Conservation (phyloP, 2,888 invertebrate species). For the Adelognathus sp. region DNA sequence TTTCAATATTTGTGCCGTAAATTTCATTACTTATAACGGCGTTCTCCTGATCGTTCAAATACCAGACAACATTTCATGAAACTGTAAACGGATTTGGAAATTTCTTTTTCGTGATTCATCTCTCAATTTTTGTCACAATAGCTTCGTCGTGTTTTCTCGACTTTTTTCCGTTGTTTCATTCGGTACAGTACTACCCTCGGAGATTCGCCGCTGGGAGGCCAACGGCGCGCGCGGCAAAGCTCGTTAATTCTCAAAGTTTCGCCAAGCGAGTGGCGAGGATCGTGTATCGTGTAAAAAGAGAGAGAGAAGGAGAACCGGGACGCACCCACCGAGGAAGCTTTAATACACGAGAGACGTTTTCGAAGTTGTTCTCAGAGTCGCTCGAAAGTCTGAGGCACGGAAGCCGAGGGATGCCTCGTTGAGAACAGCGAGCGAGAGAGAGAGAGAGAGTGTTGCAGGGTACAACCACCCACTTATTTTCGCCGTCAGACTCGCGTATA, state of each 20-base stretch:
- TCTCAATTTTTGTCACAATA: background rate
- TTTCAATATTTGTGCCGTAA: too few species aligned
- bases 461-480: constrained; percentile 52
- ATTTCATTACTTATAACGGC: too few species aligned
- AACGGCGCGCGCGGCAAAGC: constrained; percentile 12
- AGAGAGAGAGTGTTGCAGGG: constrained; percentile 37
- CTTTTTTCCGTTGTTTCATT: background rate
- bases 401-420: too few species aligned
- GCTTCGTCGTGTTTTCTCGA: background rate
- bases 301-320: too few species aligned
- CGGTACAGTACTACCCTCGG: background rate
- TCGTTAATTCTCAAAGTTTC: constrained; percentile 58
- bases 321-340: constrained; percentile 38
- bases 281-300: constrained; percentile 46
- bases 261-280: background rate
- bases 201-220: background rate
- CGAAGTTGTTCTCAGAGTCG: constrained; percentile 51
- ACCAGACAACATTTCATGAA: too few species aligned
- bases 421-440: constrained; percentile 8
- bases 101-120: background rate
- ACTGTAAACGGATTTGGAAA: too few species aligned
- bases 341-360: constrained; percentile 40
- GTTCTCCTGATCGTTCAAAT: too few species aligned
- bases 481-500: constrained; percentile 21
- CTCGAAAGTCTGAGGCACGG: constrained; percentile 37